Percentiles rank a stretch among this genome's conserved stretches.
phyloP scores from a whole-genome alignment of 1,140 invertebrate genomes.

The Brachionus paranguensis region DNA sequence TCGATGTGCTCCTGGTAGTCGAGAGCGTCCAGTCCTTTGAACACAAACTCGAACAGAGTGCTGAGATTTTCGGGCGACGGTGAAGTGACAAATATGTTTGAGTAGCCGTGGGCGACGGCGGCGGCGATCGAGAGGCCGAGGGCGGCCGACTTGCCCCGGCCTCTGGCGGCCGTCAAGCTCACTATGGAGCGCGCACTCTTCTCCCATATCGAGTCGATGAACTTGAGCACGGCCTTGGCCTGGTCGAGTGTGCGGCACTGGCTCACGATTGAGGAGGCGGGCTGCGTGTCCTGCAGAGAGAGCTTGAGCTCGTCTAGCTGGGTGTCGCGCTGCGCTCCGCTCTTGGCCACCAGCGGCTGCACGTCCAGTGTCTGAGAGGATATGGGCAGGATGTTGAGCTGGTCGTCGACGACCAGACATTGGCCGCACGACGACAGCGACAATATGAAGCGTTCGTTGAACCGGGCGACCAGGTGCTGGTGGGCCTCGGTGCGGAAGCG shows the following conservation, averaged over 20 bases:
- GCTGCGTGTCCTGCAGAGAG: constrained; percentile 77
- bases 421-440: constrained; percentile 78
- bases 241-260: constrained; percentile 89
- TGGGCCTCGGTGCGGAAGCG: constrained; percentile 89
- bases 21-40: constrained; percentile 90
- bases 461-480: constrained; percentile 80
- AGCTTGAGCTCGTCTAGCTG: constrained; percentile 64
- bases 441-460: constrained; percentile 91
- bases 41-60: constrained; percentile 92
- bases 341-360: constrained; percentile 62
- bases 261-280: constrained; percentile 78
- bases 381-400: constrained; percentile 81
- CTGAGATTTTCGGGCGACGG: constrained; percentile 97
- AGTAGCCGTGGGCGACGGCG: constrained; percentile 60
- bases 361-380: constrained; percentile 79
- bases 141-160: constrained; percentile 94
- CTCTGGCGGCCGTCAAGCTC: constrained; percentile 87
- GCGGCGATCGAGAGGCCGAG: constrained; percentile 80
- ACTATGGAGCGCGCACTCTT: constrained; percentile 82
- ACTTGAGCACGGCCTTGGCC: constrained; percentile 81
- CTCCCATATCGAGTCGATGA: constrained; percentile 89
- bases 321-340: constrained; percentile 48
- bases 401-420: constrained; percentile 85
- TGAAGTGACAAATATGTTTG: constrained; percentile 95
- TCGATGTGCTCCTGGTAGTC: constrained; percentile 91